Conservation (phyloP, 2,888 invertebrate species). For the Tolmerus cingulatus region DNA sequence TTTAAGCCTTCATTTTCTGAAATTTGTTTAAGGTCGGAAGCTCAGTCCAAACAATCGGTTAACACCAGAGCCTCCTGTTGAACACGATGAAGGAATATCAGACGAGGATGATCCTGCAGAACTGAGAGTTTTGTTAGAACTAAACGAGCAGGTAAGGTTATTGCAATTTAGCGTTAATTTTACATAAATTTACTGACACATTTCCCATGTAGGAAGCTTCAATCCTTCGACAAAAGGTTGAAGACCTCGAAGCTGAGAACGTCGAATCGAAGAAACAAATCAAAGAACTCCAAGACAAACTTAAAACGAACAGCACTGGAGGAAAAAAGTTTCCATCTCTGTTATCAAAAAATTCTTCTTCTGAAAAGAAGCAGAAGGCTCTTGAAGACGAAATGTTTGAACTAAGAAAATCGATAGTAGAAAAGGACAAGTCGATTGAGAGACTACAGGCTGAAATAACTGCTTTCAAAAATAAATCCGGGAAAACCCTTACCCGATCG, state of each 20-base stretch:
- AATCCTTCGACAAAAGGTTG: constrained; percentile 82
- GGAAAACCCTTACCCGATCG: background rate
- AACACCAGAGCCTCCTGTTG: constrained; percentile 71
- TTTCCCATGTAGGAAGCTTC: constrained; percentile 72
- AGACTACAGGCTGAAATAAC: constrained; percentile 75
- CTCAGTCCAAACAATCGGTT: constrained; percentile 73
- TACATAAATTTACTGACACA: background rate
- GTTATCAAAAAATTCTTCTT: constrained; percentile 52
- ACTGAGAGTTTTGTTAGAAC: constrained; percentile 82
- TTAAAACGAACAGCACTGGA: constrained; percentile 62
- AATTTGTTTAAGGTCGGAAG: constrained; percentile 68
- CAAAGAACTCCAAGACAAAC: constrained; percentile 78
- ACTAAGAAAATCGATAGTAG: constrained; percentile 77
- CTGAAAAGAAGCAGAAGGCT: constrained; percentile 64
- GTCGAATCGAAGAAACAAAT: constrained; percentile 77
- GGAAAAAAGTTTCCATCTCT: constrained; percentile 50
- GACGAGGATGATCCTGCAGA: constrained; percentile 86
- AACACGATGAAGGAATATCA: constrained; percentile 77
- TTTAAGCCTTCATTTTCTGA: background rate
- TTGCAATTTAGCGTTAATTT: background rate
- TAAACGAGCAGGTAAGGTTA: constrained; percentile 77
- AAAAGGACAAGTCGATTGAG: constrained; percentile 84
- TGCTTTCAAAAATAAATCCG: constrained; percentile 66
- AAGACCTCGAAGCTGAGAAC: constrained; percentile 83
- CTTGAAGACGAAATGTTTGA: constrained; percentile 78